Base-by-base conservation (phyloP, 2,797 vertebrate species). In the Fundulus diaphanus region DNA sequence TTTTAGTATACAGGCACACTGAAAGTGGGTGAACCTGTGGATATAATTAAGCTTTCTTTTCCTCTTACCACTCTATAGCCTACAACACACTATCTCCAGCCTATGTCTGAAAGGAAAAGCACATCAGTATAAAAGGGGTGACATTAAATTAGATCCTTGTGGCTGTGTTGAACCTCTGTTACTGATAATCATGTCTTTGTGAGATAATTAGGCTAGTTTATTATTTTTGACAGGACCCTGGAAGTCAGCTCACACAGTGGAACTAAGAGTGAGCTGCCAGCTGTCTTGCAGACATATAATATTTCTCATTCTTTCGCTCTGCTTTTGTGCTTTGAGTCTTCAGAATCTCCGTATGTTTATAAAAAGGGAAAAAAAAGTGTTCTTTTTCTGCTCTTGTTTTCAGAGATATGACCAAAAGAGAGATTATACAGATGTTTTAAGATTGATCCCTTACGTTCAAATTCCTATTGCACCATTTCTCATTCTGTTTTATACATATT, bases 221-320 rank as follows among this genome's bases (percentile, higher is more conserved):
- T 65, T 65, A 65, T 65, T 65, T 65, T 65, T 65, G 61, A 65
- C 61, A 65, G 61, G 35, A 63, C 31, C 59, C 33, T 63, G 59
- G 33, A 65, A 65, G 20, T 65, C 35, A 13, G 22, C 22, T 24
- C 59, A 63, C 59, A 61, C 57, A 61, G 18, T 35, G 18, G 59
- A 5, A 61, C 57, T 35, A 3, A 63, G 3, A 22, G 35, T 40
- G 37, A n/a, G 35, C 11, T 65, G 59, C 11, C 35, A 63, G 35
- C 61, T 42, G 61, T 42, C 61, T 15, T n/a, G 24, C 35, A 65
- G 61, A n/a, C 22, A 42, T 65, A 24, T 40, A n/a, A 40, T 40
- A 40, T 65, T 65, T 35, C 37, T 42, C 37, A 65, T 65, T 65
- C 22, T 65, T 24, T 5, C 48, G 40, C 22, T 40, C 35, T 40